Percentiles rank a stretch among this genome's conserved stretches.
Conservation (phyloP, 2,888 invertebrate genomes). For the Electrophaes corylata region DNA sequence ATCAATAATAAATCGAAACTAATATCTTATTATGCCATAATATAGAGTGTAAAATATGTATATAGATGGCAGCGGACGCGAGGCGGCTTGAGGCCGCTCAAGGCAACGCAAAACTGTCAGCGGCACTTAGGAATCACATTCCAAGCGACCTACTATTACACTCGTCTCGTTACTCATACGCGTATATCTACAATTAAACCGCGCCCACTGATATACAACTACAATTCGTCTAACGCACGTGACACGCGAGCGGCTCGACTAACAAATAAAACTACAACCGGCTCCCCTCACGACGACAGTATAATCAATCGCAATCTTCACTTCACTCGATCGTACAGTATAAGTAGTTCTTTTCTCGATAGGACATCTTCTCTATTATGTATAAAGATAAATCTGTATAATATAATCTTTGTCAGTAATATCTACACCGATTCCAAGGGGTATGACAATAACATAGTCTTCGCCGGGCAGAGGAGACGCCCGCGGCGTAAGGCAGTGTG, state of each 20-base stretch:
- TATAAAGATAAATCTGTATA: conserved; percentile 83
- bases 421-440: conserved; percentile 82
- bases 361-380: conserved; percentile 81
- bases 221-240: conserved; percentile 64
- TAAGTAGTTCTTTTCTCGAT: conserved; percentile 76
- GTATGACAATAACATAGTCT: conserved; percentile 74
- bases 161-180: conserved; percentile 47
- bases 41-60: conserved; percentile 77
- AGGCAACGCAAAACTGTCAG: conserved; percentile 67
- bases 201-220: conserved; percentile 44
- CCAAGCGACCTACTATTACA: conserved; percentile 68
- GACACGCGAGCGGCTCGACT: conserved; percentile 48
- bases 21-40: conserved; percentile 84
- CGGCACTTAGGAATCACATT: conserved; percentile 77
- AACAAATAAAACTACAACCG: conserved; percentile 72
- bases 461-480: conserved; percentile 53
- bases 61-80: conserved; percentile 62
- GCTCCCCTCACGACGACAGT: conserved; percentile 62
- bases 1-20: conserved; percentile 64
- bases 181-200: conserved; percentile 56
- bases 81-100: conserved; percentile 56
- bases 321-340: conserved; percentile 77
- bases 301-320: conserved; percentile 73
- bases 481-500: conserved; percentile 53
- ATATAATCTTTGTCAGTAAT: conserved; percentile 83